Evolutionary conservation across 2,888 invertebrate species (phyloP), one percentile per base, ranked within the genome.

Genomic region (Diarsia dahlii): DNA sequence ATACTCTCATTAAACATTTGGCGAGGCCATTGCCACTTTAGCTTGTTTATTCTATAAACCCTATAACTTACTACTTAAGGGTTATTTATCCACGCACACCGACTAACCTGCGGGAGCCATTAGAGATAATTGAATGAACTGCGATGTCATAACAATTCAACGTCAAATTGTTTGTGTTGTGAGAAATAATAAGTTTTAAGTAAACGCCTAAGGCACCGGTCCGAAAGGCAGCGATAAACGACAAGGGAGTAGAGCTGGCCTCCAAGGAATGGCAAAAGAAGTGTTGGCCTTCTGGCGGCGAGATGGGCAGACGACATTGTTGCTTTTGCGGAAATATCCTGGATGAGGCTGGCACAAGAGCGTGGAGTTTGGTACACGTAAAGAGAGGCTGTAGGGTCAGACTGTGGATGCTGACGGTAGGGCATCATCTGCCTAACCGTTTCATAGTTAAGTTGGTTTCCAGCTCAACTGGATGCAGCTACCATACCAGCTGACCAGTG

Each of bases 131-230:
- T 85, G 76, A 80, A 69, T 76, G 60, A 68, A 68, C 65, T 62
- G 56, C 48, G 48, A 54, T 70, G 82, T 82, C 82, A 83, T 71
- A 85, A 85, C 84, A 84, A 80, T 74, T 85, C 54, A 80, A 76
- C 79, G 85, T 84, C 74, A 63, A 75, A 63, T 0, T 78, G 69
- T 74, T 74, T 76, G 72, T 68, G 74, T 80, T 81, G 46, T 72
- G 34, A 74, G 56, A 76, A 82, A 78, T 78, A 85, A 82, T 71
- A 85, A 46, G 10, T 86, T 65, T 65, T 71, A 48, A 63, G 71
- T 83, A 56, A 64, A 78, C 54, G 23, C 20, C n/a, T 50, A 9
- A 4, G n/a, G 45, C 3, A 39, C 6, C 13, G 2, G 71, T 9
- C n/a, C 18, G 15, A 50, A 48, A n/a, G 68, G 4, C 10, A 8